Evolutionary conservation across 2,888 invertebrate genomes (phyloP), one percentile per base, ranked within the genome.

Genomic region (Cephus spinipes): DNA sequence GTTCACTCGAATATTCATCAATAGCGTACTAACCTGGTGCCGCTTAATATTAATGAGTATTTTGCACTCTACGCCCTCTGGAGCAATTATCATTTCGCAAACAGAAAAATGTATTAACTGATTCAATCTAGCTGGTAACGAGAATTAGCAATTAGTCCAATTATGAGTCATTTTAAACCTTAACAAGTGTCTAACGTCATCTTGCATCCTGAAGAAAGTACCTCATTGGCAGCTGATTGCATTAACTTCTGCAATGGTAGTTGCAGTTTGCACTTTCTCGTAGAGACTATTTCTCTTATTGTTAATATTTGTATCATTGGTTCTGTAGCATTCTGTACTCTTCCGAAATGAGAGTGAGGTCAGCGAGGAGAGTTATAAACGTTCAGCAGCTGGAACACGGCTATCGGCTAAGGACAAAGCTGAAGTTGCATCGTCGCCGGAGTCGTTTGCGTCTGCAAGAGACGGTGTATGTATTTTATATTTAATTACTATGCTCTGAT

Each of bases 361-460:
- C 80, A 94, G 92, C 77, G 92, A 90, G 79, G 89, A 87, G 79
- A 88, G 87, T 89, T 93, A 83, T 92, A 93, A 92, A 91, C 93
- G 81, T 89, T 92, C 87, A 84, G 93, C 84, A 87, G 92, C 85
- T 84, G 93, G 91, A 89, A 92, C 91, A 88, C 92, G 87, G 79
- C 81, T 88, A 85, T 93, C 81, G 85, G 91, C 80, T 85, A 87
- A 90, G 89, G 85, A 92, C 90, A 86, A 93, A 87, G 90, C 86
- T 85, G 92, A 86, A 81, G 92, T 83, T 87, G 95, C 97, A 82
- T 97, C 98, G 84, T 98, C 98, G 30, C 97, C 97, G 0, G 99
- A 99, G 91, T 98, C 98, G 81, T 99, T 98, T 92, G 97, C 98
- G 75, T 99, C 98, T 1, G 99, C 99, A 0, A 96, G 98, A 88